Conservation (phyloP, 2,888 invertebrate species). For the Oscheius sp. region DNA sequence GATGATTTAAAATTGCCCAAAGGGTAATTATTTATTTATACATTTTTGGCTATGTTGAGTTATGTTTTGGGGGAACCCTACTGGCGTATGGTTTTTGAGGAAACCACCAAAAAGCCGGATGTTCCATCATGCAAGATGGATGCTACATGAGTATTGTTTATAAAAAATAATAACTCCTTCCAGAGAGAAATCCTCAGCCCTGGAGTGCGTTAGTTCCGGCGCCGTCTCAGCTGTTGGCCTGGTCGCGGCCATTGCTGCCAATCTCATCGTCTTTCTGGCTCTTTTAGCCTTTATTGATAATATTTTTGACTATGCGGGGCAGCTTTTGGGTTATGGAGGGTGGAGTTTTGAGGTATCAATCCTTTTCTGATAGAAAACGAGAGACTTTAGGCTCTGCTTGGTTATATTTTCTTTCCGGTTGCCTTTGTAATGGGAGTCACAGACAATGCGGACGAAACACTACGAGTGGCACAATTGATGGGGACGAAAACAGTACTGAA, state of each 20-base stretch:
- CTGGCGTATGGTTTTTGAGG: neutral
- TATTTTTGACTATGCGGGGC: constrained; percentile 83
- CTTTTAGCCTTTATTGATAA: constrained; percentile 86
- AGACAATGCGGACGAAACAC: constrained; percentile 53
- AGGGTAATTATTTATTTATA: constrained; percentile 40
- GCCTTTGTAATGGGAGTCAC: constrained; percentile 83
- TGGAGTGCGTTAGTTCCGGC: constrained; percentile 91
- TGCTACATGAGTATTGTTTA: too few species aligned
- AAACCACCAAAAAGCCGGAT: too few species aligned
- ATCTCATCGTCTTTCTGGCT: constrained; percentile 89
- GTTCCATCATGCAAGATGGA: too few species aligned
- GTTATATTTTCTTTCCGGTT: constrained; percentile 88
- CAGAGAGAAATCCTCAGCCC: constrained; percentile 80
- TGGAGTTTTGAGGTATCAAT: constrained; percentile 74
- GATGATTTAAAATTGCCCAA: constrained; percentile 77
- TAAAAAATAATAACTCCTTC: too few species aligned
- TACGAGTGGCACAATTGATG: constrained; percentile 65
- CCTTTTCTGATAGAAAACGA: neutral
- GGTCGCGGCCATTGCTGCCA: constrained; percentile 86
- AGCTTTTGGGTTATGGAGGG: constrained; percentile 78
- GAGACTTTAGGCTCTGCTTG: constrained; percentile 78
- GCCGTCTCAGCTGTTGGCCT: constrained; percentile 83
- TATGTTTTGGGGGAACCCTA: too few species aligned
- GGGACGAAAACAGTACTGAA: constrained; percentile 70
- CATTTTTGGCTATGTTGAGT: too few species aligned